These are phyloP conservation scores for Hippocampus abdominalis DNA, from an alignment of 2,113 vertebrate genomes.

Conservation along the genomic window DNA sequence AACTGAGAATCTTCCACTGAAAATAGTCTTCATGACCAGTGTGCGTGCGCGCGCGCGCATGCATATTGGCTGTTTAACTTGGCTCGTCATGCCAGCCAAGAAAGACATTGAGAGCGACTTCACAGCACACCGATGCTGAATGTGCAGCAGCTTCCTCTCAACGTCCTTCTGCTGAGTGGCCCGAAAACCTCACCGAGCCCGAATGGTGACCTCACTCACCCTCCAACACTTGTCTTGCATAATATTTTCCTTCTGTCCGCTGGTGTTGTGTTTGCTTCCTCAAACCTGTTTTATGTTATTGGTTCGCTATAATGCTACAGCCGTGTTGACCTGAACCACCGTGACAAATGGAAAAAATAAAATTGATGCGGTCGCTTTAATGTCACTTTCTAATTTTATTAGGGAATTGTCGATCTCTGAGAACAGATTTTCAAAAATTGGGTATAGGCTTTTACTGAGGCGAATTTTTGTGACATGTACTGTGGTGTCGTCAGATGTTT, in stretches of 20 bases:
- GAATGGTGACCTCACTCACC: constrained; percentile 26
- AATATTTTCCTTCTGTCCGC: constrained; percentile 10
- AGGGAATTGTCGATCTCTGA: not conserved
- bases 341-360: not conserved
- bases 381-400: not conserved
- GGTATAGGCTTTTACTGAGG: not conserved
- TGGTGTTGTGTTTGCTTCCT: constrained; percentile 11
- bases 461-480: not conserved
- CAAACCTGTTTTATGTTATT: constrained; percentile 15
- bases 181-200: constrained; percentile 26
- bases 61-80: constrained; percentile 51
- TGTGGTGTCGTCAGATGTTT: constrained; percentile 25
- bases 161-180: constrained; percentile 33
- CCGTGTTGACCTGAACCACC: not conserved
- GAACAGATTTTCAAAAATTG: not conserved
- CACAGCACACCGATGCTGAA: constrained; percentile 29
- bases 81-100: constrained; percentile 47
- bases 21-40: not conserved
- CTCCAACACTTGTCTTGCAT: constrained; percentile 12
- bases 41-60: not conserved
- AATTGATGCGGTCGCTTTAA: not conserved
- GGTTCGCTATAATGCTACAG: constrained; percentile 13
- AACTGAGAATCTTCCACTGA: not conserved
- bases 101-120: constrained; percentile 34
- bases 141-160: constrained; percentile 30